Percentiles rank a stretch among this genome's conserved stretches.
phyloP scores from a whole-genome alignment of 2,113 vertebrate species.

The Halcyon malimbica region DNA sequence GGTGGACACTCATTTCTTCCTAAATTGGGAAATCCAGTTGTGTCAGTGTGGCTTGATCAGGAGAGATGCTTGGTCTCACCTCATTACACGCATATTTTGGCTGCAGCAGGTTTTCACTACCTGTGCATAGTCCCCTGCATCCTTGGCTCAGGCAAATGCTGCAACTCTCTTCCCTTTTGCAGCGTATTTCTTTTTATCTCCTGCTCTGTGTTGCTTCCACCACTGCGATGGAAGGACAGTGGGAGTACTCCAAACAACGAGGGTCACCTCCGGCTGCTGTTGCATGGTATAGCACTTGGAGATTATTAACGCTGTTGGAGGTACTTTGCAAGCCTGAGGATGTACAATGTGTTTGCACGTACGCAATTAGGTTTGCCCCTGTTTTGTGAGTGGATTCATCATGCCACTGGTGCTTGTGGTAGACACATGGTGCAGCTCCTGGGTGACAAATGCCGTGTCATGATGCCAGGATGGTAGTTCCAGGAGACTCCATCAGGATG shows the following conservation, averaged over 20 bases:
- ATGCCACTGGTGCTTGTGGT: not conserved
- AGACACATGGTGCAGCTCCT: not conserved
- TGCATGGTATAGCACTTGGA: not conserved
- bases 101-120: not conserved
- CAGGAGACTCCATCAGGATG: not conserved
- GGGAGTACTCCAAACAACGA: not conserved
- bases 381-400: not conserved
- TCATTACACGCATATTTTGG: not conserved
- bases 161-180: not conserved
- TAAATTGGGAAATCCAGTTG: not conserved
- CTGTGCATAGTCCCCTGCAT: not conserved
- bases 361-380: not conserved
- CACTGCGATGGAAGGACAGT: slow-evolving; percentile 58
- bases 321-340: not conserved
- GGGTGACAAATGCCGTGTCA: not conserved
- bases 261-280: not conserved
- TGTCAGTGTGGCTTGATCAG: not conserved
- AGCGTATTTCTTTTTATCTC: slow-evolving; percentile 76
- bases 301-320: not conserved
- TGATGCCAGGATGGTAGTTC: not conserved
- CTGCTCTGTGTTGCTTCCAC: slow-evolving; percentile 66
- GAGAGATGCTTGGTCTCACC: not conserved
- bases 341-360: not conserved
- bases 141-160: not conserved
- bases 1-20: not conserved